phyloP scores from a whole-genome alignment of 2,113 vertebrate genomes.

The Oreochromis niloticus region DNA sequence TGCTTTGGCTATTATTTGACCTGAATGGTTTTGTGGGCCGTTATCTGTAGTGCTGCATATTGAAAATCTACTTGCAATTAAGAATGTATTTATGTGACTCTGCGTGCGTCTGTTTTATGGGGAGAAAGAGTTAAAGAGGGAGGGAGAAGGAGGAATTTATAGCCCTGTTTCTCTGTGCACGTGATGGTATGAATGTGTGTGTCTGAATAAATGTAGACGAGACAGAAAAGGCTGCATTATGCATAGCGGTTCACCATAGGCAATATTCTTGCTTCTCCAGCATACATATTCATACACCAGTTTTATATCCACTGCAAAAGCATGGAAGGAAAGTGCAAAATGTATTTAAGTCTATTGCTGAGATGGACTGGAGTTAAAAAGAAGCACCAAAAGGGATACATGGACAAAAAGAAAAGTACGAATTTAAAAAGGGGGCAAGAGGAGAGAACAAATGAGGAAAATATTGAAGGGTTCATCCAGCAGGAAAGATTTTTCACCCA shows the following conservation, averaged over 20 bases:
- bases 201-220: conserved; percentile 71
- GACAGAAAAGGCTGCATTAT: conserved; percentile 76
- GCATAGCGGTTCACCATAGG: conserved; percentile 72
- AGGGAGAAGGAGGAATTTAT: conserved; percentile 41
- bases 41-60: conserved; percentile 34
- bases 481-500: conserved; percentile 12
- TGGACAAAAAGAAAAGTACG: not conserved
- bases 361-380: conserved; percentile 28
- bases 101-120: conserved; percentile 23
- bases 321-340: conserved; percentile 41
- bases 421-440: not conserved
- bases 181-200: conserved; percentile 56
- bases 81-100: conserved; percentile 42
- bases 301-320: conserved; percentile 65
- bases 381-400: not conserved
- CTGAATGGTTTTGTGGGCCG: conserved; percentile 36
- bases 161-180: conserved; percentile 46
- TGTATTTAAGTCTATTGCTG: conserved; percentile 30
- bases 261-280: conserved; percentile 65
- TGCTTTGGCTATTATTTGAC: conserved; percentile 12
- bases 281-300: conserved; percentile 73
- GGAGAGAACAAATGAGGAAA: not conserved
- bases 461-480: not conserved
- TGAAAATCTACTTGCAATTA: conserved; percentile 30
- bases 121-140: not conserved